Conservation (phyloP, 2,113 vertebrate species). For the Bettongia penicillata region DNA sequence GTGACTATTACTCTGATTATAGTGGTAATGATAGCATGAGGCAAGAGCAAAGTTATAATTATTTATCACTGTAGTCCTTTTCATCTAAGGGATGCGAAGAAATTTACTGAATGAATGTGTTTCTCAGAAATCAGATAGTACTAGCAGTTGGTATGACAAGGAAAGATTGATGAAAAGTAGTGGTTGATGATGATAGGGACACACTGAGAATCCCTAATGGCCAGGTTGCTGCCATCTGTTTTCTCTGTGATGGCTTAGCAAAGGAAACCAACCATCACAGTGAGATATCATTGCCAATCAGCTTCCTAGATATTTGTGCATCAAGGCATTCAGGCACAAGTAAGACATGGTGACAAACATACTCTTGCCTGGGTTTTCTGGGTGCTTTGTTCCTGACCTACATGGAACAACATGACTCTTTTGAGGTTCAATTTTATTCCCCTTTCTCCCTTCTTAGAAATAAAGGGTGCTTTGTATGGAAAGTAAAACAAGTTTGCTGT, state of each 20-base stretch:
- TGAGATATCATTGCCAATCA: constrained; percentile 12
- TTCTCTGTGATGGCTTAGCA: constrained; percentile 67
- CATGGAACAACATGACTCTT: background rate
- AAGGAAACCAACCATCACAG: constrained; percentile 31
- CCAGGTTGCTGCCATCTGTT: constrained; percentile 66
- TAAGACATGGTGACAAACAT: background rate
- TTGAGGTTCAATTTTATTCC: background rate
- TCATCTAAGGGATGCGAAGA: constrained; percentile 46
- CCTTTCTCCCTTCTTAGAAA: background rate
- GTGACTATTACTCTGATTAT: background rate
- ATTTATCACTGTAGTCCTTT: constrained; percentile 30
- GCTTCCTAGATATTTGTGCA: constrained; percentile 18
- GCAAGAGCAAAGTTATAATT: background rate
- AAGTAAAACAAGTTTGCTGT: background rate
- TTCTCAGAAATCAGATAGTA: constrained; percentile 22
- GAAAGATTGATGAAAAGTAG: constrained; percentile 65
- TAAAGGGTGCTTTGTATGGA: background rate
- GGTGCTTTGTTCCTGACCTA: constrained; percentile 10
- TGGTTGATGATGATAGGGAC: constrained; percentile 57
- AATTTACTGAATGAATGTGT: constrained; percentile 32
- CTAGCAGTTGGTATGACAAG: constrained; percentile 41
- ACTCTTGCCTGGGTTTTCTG: background rate
- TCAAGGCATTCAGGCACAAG: constrained; percentile 30
- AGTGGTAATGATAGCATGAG: background rate
- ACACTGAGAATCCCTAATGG: constrained; percentile 43